Percentiles rank a stretch among this genome's conserved stretches.
Conservation (phyloP, 2,797 vertebrate species). For the Okamejei kenojei region DNA sequence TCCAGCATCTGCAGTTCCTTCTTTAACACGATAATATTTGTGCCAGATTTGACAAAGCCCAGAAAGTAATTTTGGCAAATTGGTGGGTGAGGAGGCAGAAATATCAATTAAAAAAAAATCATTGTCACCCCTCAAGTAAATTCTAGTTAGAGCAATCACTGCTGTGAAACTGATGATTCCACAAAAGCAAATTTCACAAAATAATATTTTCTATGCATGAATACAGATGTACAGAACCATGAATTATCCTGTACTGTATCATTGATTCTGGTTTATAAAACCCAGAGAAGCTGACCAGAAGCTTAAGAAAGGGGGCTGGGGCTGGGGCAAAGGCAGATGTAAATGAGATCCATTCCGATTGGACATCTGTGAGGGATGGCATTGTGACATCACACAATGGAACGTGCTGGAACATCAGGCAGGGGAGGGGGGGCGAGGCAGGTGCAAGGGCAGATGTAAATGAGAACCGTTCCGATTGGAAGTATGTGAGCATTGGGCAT, state of each 20-base stretch:
- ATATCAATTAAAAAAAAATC: background rate
- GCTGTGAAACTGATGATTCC: background rate
- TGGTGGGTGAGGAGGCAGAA: background rate
- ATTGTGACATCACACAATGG: no score
- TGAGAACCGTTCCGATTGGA: no score
- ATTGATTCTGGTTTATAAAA: background rate
- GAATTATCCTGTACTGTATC: background rate
- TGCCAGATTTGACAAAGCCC: background rate
- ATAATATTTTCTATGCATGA: background rate
- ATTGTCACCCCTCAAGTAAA: background rate
- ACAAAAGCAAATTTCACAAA: background rate
- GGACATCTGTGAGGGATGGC: no score
- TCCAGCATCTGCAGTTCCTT: no score
- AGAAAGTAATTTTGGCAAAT: background rate
- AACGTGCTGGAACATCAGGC: no score
- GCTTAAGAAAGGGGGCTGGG: background rate
- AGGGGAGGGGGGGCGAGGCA: no score
- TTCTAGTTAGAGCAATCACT: background rate
- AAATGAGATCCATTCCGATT: no score
- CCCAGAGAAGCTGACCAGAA: background rate
- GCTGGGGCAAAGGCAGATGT: no score
- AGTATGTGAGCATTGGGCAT: no score
- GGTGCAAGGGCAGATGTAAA: no score
- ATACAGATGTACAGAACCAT: background rate
- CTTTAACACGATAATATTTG: background rate